These are phyloP conservation scores for Thereva unica DNA, from an alignment of 2,888 invertebrate genomes.

Conservation along the genomic window DNA sequence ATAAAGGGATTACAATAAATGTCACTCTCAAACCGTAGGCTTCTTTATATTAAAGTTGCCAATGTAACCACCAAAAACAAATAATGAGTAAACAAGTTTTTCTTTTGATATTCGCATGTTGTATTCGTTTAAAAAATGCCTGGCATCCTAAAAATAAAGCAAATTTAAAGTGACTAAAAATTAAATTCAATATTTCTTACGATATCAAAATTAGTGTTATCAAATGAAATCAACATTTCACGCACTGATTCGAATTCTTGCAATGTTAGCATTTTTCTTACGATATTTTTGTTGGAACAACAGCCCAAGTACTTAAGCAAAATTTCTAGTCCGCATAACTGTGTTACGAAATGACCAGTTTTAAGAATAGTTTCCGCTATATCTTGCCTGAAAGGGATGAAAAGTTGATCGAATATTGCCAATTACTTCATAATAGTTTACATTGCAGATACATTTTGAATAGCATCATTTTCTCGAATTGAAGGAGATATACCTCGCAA, in stretches of 20 bases:
- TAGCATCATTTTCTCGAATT: too few relatives aligned
- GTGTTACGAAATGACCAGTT: slow-evolving; percentile 19
- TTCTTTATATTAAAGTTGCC: neutral
- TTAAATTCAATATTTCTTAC: slow-evolving; percentile 7
- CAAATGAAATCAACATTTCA: neutral
- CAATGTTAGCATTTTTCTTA: neutral
- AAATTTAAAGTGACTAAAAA: neutral
- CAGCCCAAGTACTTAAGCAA: slow-evolving; percentile 4
- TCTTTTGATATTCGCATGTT: slow-evolving; percentile 20
- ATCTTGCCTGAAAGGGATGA: neutral
- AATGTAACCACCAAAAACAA: slow-evolving; percentile 3
- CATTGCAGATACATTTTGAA: too few relatives aligned
- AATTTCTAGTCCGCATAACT: slow-evolving; percentile 9
- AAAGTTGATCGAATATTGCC: too few relatives aligned
- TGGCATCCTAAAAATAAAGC: slow-evolving; percentile 2
- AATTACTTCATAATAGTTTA: too few relatives aligned
- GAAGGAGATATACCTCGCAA: too few relatives aligned
- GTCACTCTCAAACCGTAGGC: neutral
- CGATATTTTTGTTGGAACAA: neutral
- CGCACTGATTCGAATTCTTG: neutral
- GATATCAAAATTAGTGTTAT: slow-evolving; percentile 9
- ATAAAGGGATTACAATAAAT: neutral
- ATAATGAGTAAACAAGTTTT: slow-evolving; percentile 9
- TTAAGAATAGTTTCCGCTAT: slow-evolving; percentile 10
- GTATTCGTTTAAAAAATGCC: slow-evolving; percentile 16